Evolutionary conservation across 2,888 invertebrate species (phyloP), one percentile per base, ranked within the genome.

Genomic region (Nasonia oneida): DNA sequence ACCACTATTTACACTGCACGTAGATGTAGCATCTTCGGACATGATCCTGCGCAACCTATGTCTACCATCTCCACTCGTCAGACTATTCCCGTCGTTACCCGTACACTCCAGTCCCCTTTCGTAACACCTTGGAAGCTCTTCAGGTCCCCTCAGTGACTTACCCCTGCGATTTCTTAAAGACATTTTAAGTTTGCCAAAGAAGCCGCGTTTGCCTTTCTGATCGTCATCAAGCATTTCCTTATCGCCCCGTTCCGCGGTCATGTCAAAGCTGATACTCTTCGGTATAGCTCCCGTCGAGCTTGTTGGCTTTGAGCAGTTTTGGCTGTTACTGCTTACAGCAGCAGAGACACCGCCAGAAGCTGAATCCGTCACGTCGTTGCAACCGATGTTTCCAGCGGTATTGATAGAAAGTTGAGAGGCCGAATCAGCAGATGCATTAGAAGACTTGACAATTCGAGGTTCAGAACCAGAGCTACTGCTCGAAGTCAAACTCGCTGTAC

Each of bases 191-290:
- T 96, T 96, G 61, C 96, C 95, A 90, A 97, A 97, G 90, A 97
- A 96, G 29, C 97, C 95, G 85, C 95, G 94, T 85, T 95, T 95
- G 86, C 94, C 94, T 89, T 94, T 95, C 82, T 94, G 94, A 87
- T 95, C 95, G 73, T 95, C 95, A 88, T 94, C 95, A 87, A 94
- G 93, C 83, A 93, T 89, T 88, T 94, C 94, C 94, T 96, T 95
- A 90, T 96, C 96, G 2, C 96, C 95, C 89, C 97, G 96, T 91
- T 97, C 97, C 0, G 98, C 97, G 0, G 97, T 97, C 92, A 97
- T 97, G 93, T 98, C 98, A 90, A 98, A 98, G 92, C 97, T 98
- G 90, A 98, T 98, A 91, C 97, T 98, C 94, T 98, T 98, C 1
- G 98, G 97, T 90, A 98, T 98, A 1, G 98, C 97, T 0, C 98